Base-by-base conservation (phyloP, 2,113 vertebrate species). In the Corvus moneduloides region DNA sequence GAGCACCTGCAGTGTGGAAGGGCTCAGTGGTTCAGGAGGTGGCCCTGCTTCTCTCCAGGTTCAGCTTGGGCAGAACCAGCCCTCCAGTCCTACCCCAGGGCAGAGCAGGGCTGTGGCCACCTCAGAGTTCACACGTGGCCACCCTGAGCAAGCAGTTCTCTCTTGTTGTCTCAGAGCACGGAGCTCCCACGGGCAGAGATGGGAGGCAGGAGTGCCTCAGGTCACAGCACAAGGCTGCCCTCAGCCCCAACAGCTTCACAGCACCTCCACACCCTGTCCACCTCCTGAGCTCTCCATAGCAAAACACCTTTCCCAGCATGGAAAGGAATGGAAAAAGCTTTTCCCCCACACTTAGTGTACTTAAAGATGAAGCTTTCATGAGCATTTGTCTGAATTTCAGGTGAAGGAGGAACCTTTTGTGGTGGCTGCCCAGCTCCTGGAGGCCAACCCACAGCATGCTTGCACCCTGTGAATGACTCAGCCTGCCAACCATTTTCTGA, bases 111-210 rank as follows among this genome's bases (percentile, higher is more conserved):
- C 44, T 5, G 10, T 12, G 52, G 33, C 33, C 46, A 48, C 46
- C 37, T 58, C 4, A 10, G 27, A 33, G 84, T 23, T 66, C 15
- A 3, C 18, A 71, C 23, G 2, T 5, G 16, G 48, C 23, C 11
- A 12, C 28, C 17, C 20, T 16, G 6, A 33, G 59, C 43, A 43
- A 71, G 30, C 8, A 27, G 18, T 2, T 61, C 32, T 35, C 20
- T 46, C 14, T 21, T 16, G 5, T 20, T 30, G 8, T 2, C n/a
- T 16, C 1, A 19, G n/a, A 66, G 6, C 51, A 37, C 1, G 0
- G 24, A 35, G 15, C 35, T 71, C 30, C 56, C 59, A 14, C 13
- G 68, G 24, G 2, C 2, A 56, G 63, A 0, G 28, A 11, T 14
- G 55, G 18, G 55, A 77, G 11, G 49, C 18, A 63, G 37, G 35